Base-by-base conservation (phyloP, 2,797 vertebrate genomes). In the Sparidentex hasta region DNA sequence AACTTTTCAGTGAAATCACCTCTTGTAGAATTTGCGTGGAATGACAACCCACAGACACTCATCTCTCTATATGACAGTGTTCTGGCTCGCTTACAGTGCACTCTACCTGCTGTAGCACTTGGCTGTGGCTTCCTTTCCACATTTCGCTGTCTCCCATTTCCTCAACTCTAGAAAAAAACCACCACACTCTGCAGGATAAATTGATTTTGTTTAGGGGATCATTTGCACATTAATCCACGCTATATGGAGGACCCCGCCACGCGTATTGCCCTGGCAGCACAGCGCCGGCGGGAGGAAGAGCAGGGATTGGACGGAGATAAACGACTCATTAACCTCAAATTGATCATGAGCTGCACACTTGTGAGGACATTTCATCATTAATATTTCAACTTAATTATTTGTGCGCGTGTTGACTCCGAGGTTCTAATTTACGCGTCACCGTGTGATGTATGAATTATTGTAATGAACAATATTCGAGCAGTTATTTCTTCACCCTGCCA, bases 331-430 rank as follows among this genome's bases (percentile, higher is more conserved):
- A 94, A 90, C 85, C 83, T 61, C 84, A 90, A 92, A 96, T 94
- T 95, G 94, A 95, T 94, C 91, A 93, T 71, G 87, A 88, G 90
- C 88, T 67, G 84, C 83, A 86, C 86, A 90, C 88, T 92, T 85
- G 88, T 84, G 88, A 87, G 84, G 91, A 93, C 90, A 81, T 90
- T 90, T 91, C 82, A 86, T 91, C 92, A 91, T 95, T 94, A 93
- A 95, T 94, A 94, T 95, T 94, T 94, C 92, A 93, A 80, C 92
- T 88, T 94, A 92, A 94, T 95, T 95, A 95, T 95, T 94, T 86
- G 90, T 87, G 82, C 56, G 74, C 55, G 51, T 93, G 93, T 94
- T 93, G 94, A 95, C 91, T 91, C 88, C 66, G 57, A 87, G 86
- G 83, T 81, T 87, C 87, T 94, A 91, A 95, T 94, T 93, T 91